These are phyloP conservation scores for Melanocharis versteri DNA, from an alignment of 2,113 vertebrate genomes.

Conservation along the genomic window DNA sequence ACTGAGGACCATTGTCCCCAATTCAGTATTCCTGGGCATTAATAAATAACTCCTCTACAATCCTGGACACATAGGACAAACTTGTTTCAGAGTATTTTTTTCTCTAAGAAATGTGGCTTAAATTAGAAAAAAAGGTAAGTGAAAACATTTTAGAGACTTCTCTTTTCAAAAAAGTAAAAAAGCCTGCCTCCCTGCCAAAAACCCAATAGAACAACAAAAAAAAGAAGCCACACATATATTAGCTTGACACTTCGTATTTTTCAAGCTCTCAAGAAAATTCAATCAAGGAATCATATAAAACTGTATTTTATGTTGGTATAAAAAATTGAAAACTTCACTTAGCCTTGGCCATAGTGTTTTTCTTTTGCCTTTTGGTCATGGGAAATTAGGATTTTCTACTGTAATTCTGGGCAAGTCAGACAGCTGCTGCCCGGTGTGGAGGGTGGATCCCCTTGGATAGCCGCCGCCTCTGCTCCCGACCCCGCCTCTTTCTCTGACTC, in stretches of 20 bases:
- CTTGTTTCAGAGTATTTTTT: neutral
- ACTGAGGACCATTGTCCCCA: too few relatives aligned
- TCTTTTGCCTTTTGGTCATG: neutral
- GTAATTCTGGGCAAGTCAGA: neutral
- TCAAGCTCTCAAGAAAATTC: neutral
- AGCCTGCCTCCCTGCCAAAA: neutral
- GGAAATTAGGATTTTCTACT: neutral
- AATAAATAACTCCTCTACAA: neutral
- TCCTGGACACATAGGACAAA: neutral
- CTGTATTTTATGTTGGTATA: neutral
- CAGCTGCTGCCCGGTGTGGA: neutral
- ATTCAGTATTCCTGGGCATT: neutral
- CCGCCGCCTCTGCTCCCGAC: too few relatives aligned
- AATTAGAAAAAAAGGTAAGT: neutral
- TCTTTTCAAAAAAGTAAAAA: neutral
- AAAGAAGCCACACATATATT: neutral
- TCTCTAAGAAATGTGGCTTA: neutral
- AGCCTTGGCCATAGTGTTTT: neutral
- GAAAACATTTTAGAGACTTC: neutral
- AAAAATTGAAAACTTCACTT: neutral
- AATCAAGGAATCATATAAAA: neutral
- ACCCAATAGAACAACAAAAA: fast-evolving
- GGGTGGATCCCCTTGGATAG: too few relatives aligned
- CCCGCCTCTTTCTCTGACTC: too few relatives aligned
- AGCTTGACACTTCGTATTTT: fast-evolving